Conservation (phyloP, 2,797 vertebrate genomes). For the Syncerus caffer region DNA sequence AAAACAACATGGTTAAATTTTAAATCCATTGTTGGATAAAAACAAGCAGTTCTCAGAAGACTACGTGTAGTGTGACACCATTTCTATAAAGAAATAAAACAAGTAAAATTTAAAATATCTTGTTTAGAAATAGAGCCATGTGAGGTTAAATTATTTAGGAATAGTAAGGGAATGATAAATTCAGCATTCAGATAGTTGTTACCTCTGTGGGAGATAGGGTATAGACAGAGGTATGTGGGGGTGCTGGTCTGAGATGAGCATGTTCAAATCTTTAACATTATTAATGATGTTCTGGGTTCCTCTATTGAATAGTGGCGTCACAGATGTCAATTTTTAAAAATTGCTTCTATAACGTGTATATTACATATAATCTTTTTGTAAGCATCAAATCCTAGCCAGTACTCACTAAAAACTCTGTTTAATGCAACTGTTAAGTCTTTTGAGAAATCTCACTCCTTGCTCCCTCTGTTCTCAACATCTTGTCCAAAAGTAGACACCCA, state of each 20-base stretch:
- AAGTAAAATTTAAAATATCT: constrained; percentile 2
- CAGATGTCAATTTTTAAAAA: background rate
- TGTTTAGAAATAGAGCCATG: constrained; percentile 5
- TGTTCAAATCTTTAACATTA: background rate
- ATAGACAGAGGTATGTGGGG: too few species aligned
- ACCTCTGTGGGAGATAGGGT: background rate
- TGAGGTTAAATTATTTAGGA: constrained; percentile 25
- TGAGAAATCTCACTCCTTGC: background rate
- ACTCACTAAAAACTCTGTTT: background rate
- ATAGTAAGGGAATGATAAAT: background rate
- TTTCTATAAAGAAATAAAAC: constrained; percentile 28
- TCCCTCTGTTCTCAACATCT: background rate
- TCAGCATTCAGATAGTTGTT: background rate
- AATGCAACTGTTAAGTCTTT: background rate
- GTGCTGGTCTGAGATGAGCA: background rate
- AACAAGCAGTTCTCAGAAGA: background rate
- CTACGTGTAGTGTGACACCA: background rate
- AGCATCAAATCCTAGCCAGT: background rate
- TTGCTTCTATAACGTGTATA: background rate
- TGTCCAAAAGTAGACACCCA: background rate
- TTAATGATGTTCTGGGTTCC: background rate
- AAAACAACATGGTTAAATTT: constrained; percentile 5
- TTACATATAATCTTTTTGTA: background rate
- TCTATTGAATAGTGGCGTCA: background rate
- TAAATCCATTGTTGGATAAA: background rate